These are phyloP conservation scores for Tylochromis polylepis DNA, from an alignment of 2,113 vertebrate species.

Conservation along the genomic window DNA sequence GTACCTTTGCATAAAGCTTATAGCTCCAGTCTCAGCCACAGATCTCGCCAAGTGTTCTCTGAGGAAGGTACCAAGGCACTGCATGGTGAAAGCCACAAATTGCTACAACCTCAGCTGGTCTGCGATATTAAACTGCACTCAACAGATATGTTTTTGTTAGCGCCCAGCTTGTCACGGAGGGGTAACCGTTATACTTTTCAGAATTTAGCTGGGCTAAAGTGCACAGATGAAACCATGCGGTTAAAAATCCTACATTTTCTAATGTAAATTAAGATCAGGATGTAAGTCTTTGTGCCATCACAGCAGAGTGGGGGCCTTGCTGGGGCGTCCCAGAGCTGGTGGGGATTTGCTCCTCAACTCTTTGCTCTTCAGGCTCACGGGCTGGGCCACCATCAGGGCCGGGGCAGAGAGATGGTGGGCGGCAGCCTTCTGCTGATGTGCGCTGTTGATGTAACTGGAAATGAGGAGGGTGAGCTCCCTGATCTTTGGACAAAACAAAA, in stretches of 20 bases:
- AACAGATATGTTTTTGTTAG: not conserved
- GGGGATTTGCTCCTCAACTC: constrained; percentile 78
- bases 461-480: constrained; percentile 92
- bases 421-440: constrained; percentile 84
- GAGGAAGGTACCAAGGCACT: not conserved
- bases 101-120: not conserved
- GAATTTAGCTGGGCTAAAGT: not conserved
- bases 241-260: not conserved
- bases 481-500: constrained; percentile 75
- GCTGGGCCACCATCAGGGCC: constrained; percentile 76
- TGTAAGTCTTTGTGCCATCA: constrained; percentile 54
- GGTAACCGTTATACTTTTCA: not conserved
- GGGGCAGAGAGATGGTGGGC: constrained; percentile 90
- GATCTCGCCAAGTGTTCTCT: not conserved
- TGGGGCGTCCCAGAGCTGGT: constrained; percentile 76
- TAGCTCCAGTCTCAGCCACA: not conserved
- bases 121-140: not conserved
- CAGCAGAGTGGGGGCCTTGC: constrained; percentile 88
- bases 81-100: not conserved
- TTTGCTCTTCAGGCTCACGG: constrained; percentile 74
- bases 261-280: not conserved
- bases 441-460: constrained; percentile 90
- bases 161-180: not conserved
- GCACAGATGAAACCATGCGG: not conserved
- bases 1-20: not conserved